phyloP scores from a whole-genome alignment of 2,888 invertebrate genomes.

The Lacanobia wlatinum region DNA sequence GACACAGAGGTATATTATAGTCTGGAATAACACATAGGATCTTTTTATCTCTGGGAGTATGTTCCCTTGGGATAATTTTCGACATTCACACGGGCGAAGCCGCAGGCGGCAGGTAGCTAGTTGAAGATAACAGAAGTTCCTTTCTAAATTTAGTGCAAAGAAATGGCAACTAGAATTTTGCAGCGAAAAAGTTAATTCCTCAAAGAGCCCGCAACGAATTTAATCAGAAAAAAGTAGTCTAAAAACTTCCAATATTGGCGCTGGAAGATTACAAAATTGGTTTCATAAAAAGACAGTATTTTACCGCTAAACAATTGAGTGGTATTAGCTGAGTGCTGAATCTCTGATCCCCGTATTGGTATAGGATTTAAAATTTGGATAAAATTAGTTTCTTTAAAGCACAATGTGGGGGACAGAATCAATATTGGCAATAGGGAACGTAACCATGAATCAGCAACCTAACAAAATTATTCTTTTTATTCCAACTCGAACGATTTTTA shows the following conservation, averaged over 20 bases:
- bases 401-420: too few relatives aligned
- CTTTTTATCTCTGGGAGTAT: too few relatives aligned
- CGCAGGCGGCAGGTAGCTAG: neutral
- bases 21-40: too few relatives aligned
- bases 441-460: too few relatives aligned
- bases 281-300: conserved; percentile 20
- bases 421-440: too few relatives aligned
- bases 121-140: neutral
- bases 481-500: too few relatives aligned
- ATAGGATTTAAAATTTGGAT: conserved; percentile 1
- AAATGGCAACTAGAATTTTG: neutral
- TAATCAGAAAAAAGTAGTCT: conserved; percentile 35
- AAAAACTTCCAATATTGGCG: conserved; percentile 8
- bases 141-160: neutral
- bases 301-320: conserved; percentile 17
- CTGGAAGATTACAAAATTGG: conserved; percentile 28
- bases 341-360: conserved; percentile 3
- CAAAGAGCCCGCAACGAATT: conserved; percentile 35
- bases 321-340: neutral
- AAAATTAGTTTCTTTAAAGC: neutral
- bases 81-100: too few relatives aligned
- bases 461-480: too few relatives aligned
- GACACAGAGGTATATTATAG: too few relatives aligned
- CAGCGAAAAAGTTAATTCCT: conserved; percentile 19
- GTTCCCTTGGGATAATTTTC: too few relatives aligned